phyloP scores from a whole-genome alignment of 2,113 vertebrate species.

The Microtus pennsylvanicus region DNA sequence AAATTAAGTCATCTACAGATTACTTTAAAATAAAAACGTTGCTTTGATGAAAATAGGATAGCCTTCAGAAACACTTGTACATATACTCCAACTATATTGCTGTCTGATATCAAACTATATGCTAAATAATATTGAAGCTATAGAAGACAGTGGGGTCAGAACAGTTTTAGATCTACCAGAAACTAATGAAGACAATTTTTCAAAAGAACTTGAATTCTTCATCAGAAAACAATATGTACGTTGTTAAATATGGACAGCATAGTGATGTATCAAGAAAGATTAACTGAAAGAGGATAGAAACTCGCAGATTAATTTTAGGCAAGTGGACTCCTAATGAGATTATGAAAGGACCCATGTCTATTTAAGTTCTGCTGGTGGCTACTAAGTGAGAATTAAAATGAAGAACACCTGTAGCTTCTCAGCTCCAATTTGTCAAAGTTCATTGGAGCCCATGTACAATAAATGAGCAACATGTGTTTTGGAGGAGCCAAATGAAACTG shows the following conservation, averaged over 20 bases:
- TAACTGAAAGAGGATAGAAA: constrained; percentile 20
- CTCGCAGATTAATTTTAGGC: background rate
- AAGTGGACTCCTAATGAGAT: constrained; percentile 30
- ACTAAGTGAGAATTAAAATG: constrained; percentile 79
- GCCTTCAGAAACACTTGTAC: background rate
- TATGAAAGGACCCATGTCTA: constrained; percentile 34
- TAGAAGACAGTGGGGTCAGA: background rate
- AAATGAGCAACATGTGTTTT: constrained; percentile 88
- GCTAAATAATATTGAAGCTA: constrained; percentile 2
- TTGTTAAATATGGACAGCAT: background rate
- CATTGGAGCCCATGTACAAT: constrained; percentile 81
- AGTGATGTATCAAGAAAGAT: background rate
- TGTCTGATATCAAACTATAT: background rate
- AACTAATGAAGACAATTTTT: constrained; percentile 32
- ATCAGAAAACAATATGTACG: background rate
- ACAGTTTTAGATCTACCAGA: background rate
- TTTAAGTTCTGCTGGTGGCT: constrained; percentile 62
- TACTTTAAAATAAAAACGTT: constrained; percentile 30
- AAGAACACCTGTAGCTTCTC: constrained; percentile 83
- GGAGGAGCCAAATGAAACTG: constrained; percentile 84
- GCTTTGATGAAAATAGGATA: background rate
- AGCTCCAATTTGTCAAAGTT: constrained; percentile 85
- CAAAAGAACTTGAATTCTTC: background rate
- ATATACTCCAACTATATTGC: background rate
- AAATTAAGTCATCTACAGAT: background rate